Base-by-base conservation (phyloP, 1,140 invertebrate genomes). In the Phymorhynchus buccinoides region DNA sequence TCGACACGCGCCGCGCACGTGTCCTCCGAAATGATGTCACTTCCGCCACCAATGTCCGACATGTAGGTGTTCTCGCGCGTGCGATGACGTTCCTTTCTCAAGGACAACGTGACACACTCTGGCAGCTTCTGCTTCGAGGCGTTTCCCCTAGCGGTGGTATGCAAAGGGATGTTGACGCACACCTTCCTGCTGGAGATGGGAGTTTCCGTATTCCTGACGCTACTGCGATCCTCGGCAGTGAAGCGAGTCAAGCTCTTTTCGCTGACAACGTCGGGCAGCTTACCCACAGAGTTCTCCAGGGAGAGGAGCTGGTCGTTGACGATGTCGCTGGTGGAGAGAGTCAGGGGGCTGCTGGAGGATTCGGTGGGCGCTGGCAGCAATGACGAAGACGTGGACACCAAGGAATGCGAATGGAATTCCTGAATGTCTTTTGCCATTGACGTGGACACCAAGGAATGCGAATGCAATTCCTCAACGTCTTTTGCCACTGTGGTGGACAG, bases 51-150 rank as follows among this genome's bases (percentile, higher is more conserved):
- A 2, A 85, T 62, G 0, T 85, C 78, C 14, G 62, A 79, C 84
- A 85, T 80, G 56, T 85, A 80, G 9, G 84, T 85, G 3, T 32
- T 48, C 56, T 80, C 78, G 37, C 75, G 73, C 41, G 75, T 85
- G 41, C 73, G 84, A 16, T 68, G 71, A 12, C 56, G 44, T 42
- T 79, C 78, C 71, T 80, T 79, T 9, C 75, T 77, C 18, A 85
- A 41, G 1, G 84, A 80, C 1, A 85, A 62, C 0, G 73, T 85
- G 62, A 80, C 84, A 27, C 37, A 41, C 1, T 68, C 81, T 0
- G 81, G 81, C 0, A 39, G 37, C 16, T 83, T 83, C 16, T 62
- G 42, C 30, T 35, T 66, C 4, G 35, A 42, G 73, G 42, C 39
- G 14, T 42, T 56, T 7, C 12, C n/a, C n/a, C 37, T 44, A 18